Conservation (phyloP, 1,140 invertebrate species). For the Ceratitis capitata region DNA sequence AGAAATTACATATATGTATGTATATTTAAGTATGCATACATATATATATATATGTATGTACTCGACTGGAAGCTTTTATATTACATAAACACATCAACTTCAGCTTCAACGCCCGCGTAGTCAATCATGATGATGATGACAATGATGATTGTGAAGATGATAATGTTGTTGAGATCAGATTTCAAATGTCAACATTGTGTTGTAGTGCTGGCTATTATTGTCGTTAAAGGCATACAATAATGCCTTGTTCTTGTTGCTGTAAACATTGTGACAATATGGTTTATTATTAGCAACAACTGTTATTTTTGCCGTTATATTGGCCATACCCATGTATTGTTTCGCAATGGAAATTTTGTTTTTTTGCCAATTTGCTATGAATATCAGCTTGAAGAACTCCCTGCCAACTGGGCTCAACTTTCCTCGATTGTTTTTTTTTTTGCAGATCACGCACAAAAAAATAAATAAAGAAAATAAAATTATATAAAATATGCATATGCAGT, state of each 20-base stretch:
- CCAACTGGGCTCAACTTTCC: background rate
- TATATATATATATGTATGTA: too few relatives aligned
- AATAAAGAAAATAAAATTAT: background rate
- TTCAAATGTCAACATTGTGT: background rate
- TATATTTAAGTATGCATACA: too few relatives aligned
- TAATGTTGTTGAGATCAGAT: background rate
- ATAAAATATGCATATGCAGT: conserved; percentile 4
- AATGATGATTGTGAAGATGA: too few relatives aligned
- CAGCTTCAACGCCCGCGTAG: background rate
- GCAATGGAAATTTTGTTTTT: too few relatives aligned
- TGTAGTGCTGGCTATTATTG: background rate
- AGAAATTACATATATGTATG: too few relatives aligned
- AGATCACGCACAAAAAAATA: too few relatives aligned
- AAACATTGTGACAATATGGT: background rate
- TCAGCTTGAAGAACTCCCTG: background rate
- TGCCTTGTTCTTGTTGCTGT: background rate
- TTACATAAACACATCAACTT: background rate
- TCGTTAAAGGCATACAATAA: background rate
- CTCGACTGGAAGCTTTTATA: too few relatives aligned
- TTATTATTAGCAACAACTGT: background rate
- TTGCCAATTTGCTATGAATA: too few relatives aligned
- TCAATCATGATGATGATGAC: too few relatives aligned
- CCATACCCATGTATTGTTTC: background rate
- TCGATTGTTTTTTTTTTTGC: too few relatives aligned
- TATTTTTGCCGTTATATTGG: background rate